Evolutionary conservation across 2,888 invertebrate genomes (phyloP).

Genomic region (Ormyrus thymus): DNA sequence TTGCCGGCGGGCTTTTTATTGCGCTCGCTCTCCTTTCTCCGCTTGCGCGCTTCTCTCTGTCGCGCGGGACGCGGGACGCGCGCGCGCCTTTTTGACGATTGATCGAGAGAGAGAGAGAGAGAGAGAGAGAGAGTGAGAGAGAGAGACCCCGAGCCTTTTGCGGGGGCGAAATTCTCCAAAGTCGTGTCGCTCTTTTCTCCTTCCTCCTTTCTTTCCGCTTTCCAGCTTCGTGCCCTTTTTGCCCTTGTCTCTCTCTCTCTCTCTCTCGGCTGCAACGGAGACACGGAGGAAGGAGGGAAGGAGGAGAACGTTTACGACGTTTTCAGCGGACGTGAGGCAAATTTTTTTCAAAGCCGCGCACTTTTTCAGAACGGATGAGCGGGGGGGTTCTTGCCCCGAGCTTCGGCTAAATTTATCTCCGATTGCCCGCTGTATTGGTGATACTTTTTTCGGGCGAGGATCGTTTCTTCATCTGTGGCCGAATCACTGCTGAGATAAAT

Average conservation of each 20-base stretch:
- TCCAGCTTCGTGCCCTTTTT: constrained; percentile 19
- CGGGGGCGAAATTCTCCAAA: constrained; percentile 22
- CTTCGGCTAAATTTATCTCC: constrained; percentile 11
- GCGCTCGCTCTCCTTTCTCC: constrained; percentile 17
- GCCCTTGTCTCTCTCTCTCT: constrained; percentile 10
- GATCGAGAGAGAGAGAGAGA: constrained; percentile 11
- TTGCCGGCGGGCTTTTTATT: constrained; percentile 46
- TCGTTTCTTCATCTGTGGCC: too few species aligned
- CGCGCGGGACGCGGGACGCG: too few species aligned
- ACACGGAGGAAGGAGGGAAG: background rate
- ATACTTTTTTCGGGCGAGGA: too few species aligned
- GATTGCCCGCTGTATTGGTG: too few species aligned
- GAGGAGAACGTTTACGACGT: constrained; percentile 37
- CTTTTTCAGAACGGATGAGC: constrained; percentile 26
- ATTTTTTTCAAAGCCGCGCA: constrained; percentile 29
- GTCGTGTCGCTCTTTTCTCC: background rate
- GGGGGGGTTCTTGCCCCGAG: constrained; percentile 10
- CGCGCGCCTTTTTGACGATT: constrained; percentile 45
- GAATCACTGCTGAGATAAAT: too few species aligned
- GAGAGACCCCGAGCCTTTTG: constrained; percentile 4
- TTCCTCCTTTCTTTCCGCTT: constrained; percentile 19
- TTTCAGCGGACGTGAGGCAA: constrained; percentile 46
- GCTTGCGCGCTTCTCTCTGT: constrained; percentile 29
- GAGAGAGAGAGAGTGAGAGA: too few species aligned
- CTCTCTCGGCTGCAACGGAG: background rate